Percentiles rank a stretch among this genome's conserved stretches.
phyloP scores from a whole-genome alignment of 2,888 invertebrate genomes.

The Brachyptera putata region DNA sequence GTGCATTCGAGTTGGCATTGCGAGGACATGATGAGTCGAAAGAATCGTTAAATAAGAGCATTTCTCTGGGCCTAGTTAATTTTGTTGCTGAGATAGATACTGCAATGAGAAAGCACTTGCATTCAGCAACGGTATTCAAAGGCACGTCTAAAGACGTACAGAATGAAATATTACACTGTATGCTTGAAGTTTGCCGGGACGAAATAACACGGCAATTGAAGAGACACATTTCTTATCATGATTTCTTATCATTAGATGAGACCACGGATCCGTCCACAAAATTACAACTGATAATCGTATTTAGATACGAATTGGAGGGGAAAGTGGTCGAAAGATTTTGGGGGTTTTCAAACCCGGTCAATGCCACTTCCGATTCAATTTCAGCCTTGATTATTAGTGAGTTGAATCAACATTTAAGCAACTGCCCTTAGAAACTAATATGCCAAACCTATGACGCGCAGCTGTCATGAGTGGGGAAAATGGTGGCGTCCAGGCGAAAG shows the following conservation, averaged over 20 bases:
- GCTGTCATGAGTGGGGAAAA: slow-evolving; percentile 35
- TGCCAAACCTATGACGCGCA: slow-evolving; percentile 39
- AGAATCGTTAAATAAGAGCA: slow-evolving; percentile 35
- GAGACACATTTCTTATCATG: slow-evolving; percentile 34
- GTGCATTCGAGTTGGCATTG: slow-evolving; percentile 37
- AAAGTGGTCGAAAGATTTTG: slow-evolving; percentile 38
- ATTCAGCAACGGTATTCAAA: slow-evolving; percentile 37
- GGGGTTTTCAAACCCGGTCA: slow-evolving; percentile 35
- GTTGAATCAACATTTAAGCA: slow-evolving; percentile 25
- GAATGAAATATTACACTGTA: slow-evolving; percentile 38
- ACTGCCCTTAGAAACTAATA: slow-evolving; percentile 34
- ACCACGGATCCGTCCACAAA: slow-evolving; percentile 37
- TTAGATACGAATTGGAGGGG: slow-evolving; percentile 36
- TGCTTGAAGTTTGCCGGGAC: slow-evolving; percentile 37
- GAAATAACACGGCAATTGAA: slow-evolving; percentile 36
- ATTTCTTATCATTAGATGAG: slow-evolving; percentile 40
- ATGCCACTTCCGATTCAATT: slow-evolving; percentile 32
- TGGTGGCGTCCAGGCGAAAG: slow-evolving; percentile 38
- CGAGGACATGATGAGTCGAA: slow-evolving; percentile 39
- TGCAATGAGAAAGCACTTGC: slow-evolving; percentile 36
- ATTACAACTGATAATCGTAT: slow-evolving; percentile 37
- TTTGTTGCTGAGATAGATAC: slow-evolving; percentile 37
- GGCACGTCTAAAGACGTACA: slow-evolving; percentile 37
- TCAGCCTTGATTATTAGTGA: slow-evolving; percentile 29
- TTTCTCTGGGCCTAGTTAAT: slow-evolving; percentile 38